Base-by-base conservation (phyloP, 2,113 vertebrate species). In the Phyllopteryx taeniolatus region DNA sequence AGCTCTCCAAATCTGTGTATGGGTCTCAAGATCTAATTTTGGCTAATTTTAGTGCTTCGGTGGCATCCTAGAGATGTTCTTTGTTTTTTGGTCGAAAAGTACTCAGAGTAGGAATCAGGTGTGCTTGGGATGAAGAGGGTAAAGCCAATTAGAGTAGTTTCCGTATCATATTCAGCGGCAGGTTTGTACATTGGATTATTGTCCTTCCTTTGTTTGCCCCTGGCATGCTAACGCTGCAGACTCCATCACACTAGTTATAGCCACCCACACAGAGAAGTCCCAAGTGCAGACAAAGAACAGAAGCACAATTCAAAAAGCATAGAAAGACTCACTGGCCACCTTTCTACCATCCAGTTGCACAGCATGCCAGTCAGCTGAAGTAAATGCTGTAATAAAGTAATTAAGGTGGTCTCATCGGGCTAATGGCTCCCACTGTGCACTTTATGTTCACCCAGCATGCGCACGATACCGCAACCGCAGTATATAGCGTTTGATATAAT, bases 261-360 rank as follows among this genome's bases (percentile, higher is more conserved):
- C 79, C 83, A 49, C 85, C 85, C 83, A 90, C 83, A 70, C 79
- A 44, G 44, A 71, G 51, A 81, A 77, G 74, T 68, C 80, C 74
- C 72, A 79, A 75, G 79, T 44, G 76, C 60, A 86, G 59, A 82
- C 66, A 67, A 81, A 49, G 66, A 76, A 80, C 31, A 75, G 79
- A 14, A 73, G 75, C 68, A 77, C 75, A 75, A 69, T 80, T 84
- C 54, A 80, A 75, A 74, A 74, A 62, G 44, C 53, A 75, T 8
- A 68, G 35, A 62, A 64, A 57, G 59, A 75, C 71, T 47, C 49
- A 20, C 51, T 59, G 47, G 65, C n/a, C n/a, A n/a, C n/a, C n/a
- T 66, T 44, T 79, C 43, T 62, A 39, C 59, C 64, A 72, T 70
- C 64, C 69, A 53, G 65, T 72, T 33, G 64, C 57, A 53, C n/a